Base-by-base conservation (phyloP, 2,797 vertebrate genomes). In the Morus bassanus region DNA sequence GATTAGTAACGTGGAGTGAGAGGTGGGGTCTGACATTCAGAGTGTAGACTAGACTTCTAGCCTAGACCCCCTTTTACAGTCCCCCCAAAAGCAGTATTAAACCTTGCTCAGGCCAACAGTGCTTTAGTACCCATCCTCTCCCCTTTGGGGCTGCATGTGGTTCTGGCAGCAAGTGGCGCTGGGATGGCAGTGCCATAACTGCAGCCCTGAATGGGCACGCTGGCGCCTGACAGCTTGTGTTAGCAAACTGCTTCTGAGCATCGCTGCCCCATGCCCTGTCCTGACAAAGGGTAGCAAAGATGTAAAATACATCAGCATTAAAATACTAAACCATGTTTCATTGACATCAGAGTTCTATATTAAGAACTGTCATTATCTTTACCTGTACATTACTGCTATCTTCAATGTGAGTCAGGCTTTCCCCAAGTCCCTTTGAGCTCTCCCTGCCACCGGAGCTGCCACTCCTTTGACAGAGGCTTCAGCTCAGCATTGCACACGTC, bases 201-300 rank as follows among this genome's bases (percentile, higher is more conserved):
- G 0, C 35, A 56, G 43, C 48, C 12, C 43, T 67, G 28, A 54
- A 56, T 7, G 31, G 21, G 3, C 35, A 11, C 1, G 0, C 35
- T 39, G 22, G 50, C 4, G 2, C 13, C 35, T 25, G 11, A 10
- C 46, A 56, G 18, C 30, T 51, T 60, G 33, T 39, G 28, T 28
- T 46, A 21, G 19, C 61, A 48, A 35, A 68, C 30, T 1, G 4
- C 18, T 61, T 54, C 50, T 46, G 64, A 51, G 43, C n/a, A 35
- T 35, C 7, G 1, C 25, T 89, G 43, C 25, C 22, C 18, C 3
- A 1, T 0, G 0, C 2, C 0, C 25, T 73, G 41, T 45, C 64
- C 37, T 27, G 51, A 13, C 69, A 57, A 51, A 61, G 37, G 18
- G 11, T 35, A 25, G 25, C 16, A 64, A 33, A 57, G 22, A 12